These are phyloP conservation scores for Vicugna pacos DNA, from an alignment of 2,113 vertebrate genomes.

Conservation along the genomic window DNA sequence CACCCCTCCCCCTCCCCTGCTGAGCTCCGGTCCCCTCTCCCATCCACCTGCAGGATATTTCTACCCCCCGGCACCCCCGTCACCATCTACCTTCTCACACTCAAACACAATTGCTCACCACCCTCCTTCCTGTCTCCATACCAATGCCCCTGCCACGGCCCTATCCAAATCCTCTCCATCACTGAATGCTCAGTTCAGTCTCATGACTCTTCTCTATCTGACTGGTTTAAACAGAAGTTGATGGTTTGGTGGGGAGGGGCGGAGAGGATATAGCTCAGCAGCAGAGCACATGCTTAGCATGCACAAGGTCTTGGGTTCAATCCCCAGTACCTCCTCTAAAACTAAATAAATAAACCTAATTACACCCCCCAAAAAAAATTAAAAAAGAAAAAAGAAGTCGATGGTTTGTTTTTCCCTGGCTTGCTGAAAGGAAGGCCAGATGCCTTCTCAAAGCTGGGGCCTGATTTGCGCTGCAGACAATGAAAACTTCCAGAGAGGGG, in stretches of 20 bases:
- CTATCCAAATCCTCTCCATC: neutral
- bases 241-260: neutral
- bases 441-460: neutral
- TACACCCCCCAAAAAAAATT: too few relatives aligned
- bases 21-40: neutral
- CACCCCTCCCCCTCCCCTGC: fast-evolving
- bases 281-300: too few relatives aligned
- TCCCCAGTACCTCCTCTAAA: too few relatives aligned
- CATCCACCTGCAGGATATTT: neutral
- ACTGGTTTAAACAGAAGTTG: neutral
- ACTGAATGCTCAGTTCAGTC: neutral
- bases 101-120: too few relatives aligned
- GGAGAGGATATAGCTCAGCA: too few relatives aligned
- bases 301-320: too few relatives aligned
- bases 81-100: neutral
- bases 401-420: neutral
- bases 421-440: neutral
- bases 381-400: neutral
- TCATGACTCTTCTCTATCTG: neutral
- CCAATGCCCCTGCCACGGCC: neutral
- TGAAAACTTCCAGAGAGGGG: neutral
- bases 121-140: neutral
- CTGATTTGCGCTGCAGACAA: neutral
- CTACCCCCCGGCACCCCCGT: neutral
- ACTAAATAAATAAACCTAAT: too few relatives aligned